Base-by-base conservation (phyloP, 1,140 invertebrate species). In the Magallana ariakensis region DNA sequence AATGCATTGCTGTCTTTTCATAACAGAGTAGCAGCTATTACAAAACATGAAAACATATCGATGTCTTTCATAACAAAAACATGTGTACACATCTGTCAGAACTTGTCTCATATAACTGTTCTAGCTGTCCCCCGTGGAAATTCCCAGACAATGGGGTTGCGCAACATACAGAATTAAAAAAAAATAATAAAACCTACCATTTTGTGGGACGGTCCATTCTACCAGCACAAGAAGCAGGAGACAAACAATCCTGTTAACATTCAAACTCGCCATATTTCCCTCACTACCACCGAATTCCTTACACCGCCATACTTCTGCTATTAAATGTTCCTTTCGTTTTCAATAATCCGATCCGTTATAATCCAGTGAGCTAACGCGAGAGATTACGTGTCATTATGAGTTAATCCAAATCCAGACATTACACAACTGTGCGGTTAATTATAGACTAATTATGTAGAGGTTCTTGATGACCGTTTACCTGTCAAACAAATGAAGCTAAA, bases 161-260 rank as follows among this genome's bases (percentile, higher is more conserved):
- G 15, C 5, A 75, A 75, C 66, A 75, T 33, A 19, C 16, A 62
- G 16, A 62, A n/a, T 16, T 19, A 19, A 16, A 62, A 19, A n/a
- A 62, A 62, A 62, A n/a, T 62, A 62, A 16, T 33, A 75, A 75
- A 16, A 75, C 66, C 11, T 75, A 75, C 66, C 66, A 75, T 75
- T 75, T 26, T 75, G 66, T 75, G 66, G 13, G 9, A 26, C 11
- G 9, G 66, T 75, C 66, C 19, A 11, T 13, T 75, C 19, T 8
- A 75, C 33, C 22, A 26, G 22, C 13, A 11, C 22, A 11, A 75
- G 22, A 75, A 22, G 19, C 15, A 75, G 19, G 22, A 75, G 22
- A 26, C 66, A 75, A 7, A 26, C 26, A 5, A 75, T 75, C 66
- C 66, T 26, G 5, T 75, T 22, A 11, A 26, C 22, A 26, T 26